Base-by-base conservation (phyloP, 1,140 invertebrate genomes). In the Bombus pyrosoma region DNA sequence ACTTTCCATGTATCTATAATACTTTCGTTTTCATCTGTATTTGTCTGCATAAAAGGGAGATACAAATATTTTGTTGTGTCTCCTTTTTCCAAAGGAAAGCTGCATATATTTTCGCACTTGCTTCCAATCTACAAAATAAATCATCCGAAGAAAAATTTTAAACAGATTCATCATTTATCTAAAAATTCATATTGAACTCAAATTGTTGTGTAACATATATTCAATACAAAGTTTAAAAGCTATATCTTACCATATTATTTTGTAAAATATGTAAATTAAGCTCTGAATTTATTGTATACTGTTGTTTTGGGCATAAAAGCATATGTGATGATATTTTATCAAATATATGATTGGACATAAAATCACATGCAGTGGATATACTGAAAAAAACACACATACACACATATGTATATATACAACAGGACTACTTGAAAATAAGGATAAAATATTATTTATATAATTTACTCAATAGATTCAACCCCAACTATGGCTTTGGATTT, bases 381-480 rank as follows among this genome's bases (percentile, higher is more conserved):
- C 32, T 22, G 37, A 62, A 71, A 75, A 22, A 22, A 22, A 37
- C 10, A 25, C 1, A 6, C 62, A 34, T 3, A 28, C 9, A 18
- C 2, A 69, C 12, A 37, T 39, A 69, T 39, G 22, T 9, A 37
- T 69, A 25, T 13, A 28, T 6, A n/a, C 1, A 25, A 28, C 12
- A 41, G 81, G 39, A 73, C 37, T 81, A 39, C 2, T 39, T 22
- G 2, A 6, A 13, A 47, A 64, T n/a, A 32, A 15, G 0, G 39
- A 39, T 8, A 68, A 66, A 32, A 10, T 62, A 34, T 12, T 57
- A 41, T 12, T 28, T 83, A 8, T 25, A 12, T 15, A 47, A 12
- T 41, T 87, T 88, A 92, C 91, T 86, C 81, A 28, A 83, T 43
- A 13, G 79, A 86, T 83, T 91, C 91, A 18, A 83, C 69, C n/a